phyloP scores from a whole-genome alignment of 2,797 vertebrate genomes.

The Sarcoramphus papa region DNA sequence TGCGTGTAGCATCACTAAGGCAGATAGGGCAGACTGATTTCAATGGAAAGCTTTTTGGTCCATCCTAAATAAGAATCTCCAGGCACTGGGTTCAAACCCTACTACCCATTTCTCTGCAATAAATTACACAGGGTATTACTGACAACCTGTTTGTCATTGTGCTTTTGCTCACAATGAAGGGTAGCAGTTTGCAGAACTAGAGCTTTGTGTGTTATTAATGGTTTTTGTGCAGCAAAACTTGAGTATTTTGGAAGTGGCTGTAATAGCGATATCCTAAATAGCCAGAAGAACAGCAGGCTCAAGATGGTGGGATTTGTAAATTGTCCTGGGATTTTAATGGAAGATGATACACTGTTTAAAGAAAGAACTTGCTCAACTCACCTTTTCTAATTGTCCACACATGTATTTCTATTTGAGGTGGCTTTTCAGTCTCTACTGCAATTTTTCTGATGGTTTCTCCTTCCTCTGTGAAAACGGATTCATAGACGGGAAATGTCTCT shows the following conservation, averaged over 20 bases:
- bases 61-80: background rate
- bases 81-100: background rate
- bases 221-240: background rate
- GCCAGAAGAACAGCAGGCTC: background rate
- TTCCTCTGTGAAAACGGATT: slow-evolving; percentile 73
- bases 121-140: background rate
- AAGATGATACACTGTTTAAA: background rate
- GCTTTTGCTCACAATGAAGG: background rate
- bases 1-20: background rate
- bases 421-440: slow-evolving; percentile 75
- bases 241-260: background rate
- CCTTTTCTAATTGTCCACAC: slow-evolving; percentile 80
- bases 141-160: background rate
- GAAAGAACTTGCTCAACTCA: slow-evolving; percentile 45
- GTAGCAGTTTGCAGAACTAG: background rate
- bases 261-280: background rate
- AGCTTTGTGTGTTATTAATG: background rate
- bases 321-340: background rate
- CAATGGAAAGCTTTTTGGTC: background rate
- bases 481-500: slow-evolving; percentile 78
- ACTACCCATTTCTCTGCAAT: background rate
- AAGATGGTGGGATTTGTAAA: background rate
- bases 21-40: background rate
- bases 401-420: slow-evolving; percentile 77
- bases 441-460: slow-evolving; percentile 79